These are phyloP conservation scores for Corydoras maculifer DNA, from an alignment of 2,113 vertebrate species.

Conservation along the genomic window DNA sequence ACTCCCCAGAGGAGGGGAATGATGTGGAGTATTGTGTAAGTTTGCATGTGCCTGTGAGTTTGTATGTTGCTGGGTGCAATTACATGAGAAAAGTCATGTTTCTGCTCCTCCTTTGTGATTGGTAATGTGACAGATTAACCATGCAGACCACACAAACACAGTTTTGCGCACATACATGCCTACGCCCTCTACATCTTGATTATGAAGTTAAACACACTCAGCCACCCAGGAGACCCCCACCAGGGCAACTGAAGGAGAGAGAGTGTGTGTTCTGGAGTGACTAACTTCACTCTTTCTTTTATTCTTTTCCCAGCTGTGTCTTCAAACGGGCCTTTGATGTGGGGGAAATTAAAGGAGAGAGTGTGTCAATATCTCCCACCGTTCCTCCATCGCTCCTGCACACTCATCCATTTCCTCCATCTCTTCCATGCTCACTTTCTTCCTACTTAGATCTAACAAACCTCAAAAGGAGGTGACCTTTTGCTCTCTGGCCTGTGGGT, in stretches of 20 bases:
- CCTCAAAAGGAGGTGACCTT: conserved; percentile 50
- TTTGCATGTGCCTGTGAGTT: conserved; percentile 19
- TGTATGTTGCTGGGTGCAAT: conserved; percentile 57
- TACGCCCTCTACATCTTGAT: conserved; percentile 49
- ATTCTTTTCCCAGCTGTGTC: conserved; percentile 76
- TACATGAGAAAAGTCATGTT: conserved; percentile 57
- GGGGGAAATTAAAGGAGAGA: conserved; percentile 67
- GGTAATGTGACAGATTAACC: conserved; percentile 64
- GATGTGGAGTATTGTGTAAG: conserved; percentile 26
- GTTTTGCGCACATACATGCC: conserved; percentile 44
- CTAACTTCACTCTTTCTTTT: conserved; percentile 77
- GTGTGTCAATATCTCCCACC: conserved; percentile 73
- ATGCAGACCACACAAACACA: conserved; percentile 67
- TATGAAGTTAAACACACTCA: conserved; percentile 45
- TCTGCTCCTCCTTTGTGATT: conserved; percentile 60
- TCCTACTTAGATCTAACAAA: conserved; percentile 55
- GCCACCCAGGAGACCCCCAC: conserved; percentile 72
- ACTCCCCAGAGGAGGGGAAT: conserved; percentile 31
- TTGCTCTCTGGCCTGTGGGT: conserved; percentile 43
- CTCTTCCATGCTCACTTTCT: conserved; percentile 48
- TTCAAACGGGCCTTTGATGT: conserved; percentile 77
- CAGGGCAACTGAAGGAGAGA: conserved; percentile 45
- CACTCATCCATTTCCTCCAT: conserved; percentile 65
- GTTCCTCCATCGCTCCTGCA: conserved; percentile 51
- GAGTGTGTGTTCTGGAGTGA: conserved; percentile 68